phyloP scores from a whole-genome alignment of 2,113 vertebrate species.

The Hippocampus guttulatus region DNA sequence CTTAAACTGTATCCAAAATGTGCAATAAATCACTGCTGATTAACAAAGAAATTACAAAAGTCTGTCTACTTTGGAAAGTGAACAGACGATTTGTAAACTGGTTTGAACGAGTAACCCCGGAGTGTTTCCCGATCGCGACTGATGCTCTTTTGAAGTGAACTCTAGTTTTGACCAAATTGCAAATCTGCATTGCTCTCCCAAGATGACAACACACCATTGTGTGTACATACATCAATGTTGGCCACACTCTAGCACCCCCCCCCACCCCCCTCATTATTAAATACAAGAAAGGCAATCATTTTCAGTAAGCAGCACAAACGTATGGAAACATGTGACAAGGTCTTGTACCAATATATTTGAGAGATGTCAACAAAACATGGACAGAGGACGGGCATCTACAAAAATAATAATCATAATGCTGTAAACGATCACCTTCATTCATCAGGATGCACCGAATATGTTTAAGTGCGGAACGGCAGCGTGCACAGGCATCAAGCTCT shows the following conservation, averaged over 20 bases:
- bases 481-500: constrained; percentile 63
- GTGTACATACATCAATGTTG: constrained; percentile 62
- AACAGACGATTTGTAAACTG: constrained; percentile 82
- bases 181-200: constrained; percentile 64
- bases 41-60: constrained; percentile 79
- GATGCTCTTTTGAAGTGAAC: constrained; percentile 69
- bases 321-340: constrained; percentile 70
- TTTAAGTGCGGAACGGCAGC: constrained; percentile 60
- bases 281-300: constrained; percentile 73
- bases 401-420: constrained; percentile 33
- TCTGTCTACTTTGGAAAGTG: constrained; percentile 83
- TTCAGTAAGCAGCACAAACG: constrained; percentile 74
- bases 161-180: constrained; percentile 50
- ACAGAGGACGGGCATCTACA: constrained; percentile 31
- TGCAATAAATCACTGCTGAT: constrained; percentile 95
- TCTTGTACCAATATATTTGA: constrained; percentile 70
- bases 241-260: constrained; percentile 46
- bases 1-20: constrained; percentile 96
- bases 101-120: constrained; percentile 82
- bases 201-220: constrained; percentile 55
- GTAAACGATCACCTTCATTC: constrained; percentile 72
- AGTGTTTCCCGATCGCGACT: constrained; percentile 77
- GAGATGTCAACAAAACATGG: constrained; percentile 40
- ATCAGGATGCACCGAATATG: constrained; percentile 40
- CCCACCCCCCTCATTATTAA: constrained; percentile 46